phyloP scores from a whole-genome alignment of 2,888 invertebrate species.

The Pardosa pseudoannulata region DNA sequence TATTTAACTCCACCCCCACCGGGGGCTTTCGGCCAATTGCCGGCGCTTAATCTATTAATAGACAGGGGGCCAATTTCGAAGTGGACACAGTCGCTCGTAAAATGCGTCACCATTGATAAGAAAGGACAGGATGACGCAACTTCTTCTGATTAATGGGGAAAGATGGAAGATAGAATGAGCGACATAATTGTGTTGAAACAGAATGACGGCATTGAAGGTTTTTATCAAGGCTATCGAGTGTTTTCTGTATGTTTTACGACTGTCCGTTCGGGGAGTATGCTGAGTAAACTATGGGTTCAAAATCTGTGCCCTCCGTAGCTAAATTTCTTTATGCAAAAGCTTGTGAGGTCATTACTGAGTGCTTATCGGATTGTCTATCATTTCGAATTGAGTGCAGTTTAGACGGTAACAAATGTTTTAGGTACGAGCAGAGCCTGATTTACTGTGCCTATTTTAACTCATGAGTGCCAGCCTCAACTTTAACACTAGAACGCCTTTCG shows the following conservation, averaged over 20 bases:
- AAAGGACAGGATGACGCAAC: conserved; percentile 3
- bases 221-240: not conserved
- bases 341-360: too few species aligned
- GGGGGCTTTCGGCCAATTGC: not conserved
- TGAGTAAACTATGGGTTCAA: too few species aligned
- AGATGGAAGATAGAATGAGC: not conserved
- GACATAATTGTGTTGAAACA: not conserved
- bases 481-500: too few species aligned
- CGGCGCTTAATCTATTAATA: conserved; percentile 1
- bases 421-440: too few species aligned
- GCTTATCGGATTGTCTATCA: too few species aligned
- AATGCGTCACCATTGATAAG: conserved; percentile 12
- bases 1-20: not conserved
- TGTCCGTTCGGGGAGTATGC: too few species aligned
- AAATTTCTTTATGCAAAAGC: too few species aligned
- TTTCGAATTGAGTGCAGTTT: too few species aligned
- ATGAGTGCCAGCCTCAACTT: too few species aligned
- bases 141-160: not conserved
- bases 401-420: too few species aligned
- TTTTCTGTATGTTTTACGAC: not conserved
- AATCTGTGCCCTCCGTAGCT: too few species aligned
- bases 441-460: too few species aligned
- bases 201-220: not conserved
- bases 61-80: conserved; percentile 8
- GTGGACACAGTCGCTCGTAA: conserved; percentile 9